phyloP scores from a whole-genome alignment of 2,113 vertebrate species.

The Microcebus ravelobensis region DNA sequence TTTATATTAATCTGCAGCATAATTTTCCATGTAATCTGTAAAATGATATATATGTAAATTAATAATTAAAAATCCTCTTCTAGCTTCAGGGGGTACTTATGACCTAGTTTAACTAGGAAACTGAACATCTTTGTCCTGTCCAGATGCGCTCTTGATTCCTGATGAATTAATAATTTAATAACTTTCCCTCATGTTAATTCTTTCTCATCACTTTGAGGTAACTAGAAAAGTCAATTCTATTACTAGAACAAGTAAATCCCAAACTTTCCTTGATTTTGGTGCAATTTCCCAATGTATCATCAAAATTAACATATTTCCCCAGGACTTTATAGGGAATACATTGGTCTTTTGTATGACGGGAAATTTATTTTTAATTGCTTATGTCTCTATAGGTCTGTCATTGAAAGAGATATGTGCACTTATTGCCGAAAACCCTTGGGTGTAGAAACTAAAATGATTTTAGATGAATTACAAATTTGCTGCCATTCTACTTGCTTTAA shows the following conservation, averaged over 20 bases:
- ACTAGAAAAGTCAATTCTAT: not conserved
- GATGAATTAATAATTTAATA: constrained; percentile 53
- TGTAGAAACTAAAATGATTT: constrained; percentile 93
- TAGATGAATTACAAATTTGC: constrained; percentile 94
- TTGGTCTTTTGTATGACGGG: not conserved
- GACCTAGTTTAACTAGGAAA: constrained; percentile 11
- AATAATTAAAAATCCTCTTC: constrained; percentile 62
- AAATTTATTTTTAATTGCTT: constrained; percentile 71
- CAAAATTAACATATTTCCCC: not conserved
- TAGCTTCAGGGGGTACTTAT: constrained; percentile 30
- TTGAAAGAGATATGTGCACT: constrained; percentile 94
- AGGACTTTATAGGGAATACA: not conserved
- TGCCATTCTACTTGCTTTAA: constrained; percentile 97
- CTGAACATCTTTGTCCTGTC: constrained; percentile 32
- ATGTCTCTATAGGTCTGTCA: constrained; percentile 86
- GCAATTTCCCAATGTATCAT: not conserved
- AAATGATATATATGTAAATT: constrained; percentile 21
- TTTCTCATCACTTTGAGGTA: constrained; percentile 32
- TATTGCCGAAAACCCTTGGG: constrained; percentile 92
- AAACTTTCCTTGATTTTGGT: not conserved
- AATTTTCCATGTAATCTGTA: not conserved
- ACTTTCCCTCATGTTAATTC: constrained; percentile 19
- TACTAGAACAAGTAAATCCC: constrained; percentile 11
- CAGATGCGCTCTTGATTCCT: constrained; percentile 31
- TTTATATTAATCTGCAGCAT: not conserved